Base-by-base conservation (phyloP, 2,113 vertebrate genomes). In the Papio anubis region DNA sequence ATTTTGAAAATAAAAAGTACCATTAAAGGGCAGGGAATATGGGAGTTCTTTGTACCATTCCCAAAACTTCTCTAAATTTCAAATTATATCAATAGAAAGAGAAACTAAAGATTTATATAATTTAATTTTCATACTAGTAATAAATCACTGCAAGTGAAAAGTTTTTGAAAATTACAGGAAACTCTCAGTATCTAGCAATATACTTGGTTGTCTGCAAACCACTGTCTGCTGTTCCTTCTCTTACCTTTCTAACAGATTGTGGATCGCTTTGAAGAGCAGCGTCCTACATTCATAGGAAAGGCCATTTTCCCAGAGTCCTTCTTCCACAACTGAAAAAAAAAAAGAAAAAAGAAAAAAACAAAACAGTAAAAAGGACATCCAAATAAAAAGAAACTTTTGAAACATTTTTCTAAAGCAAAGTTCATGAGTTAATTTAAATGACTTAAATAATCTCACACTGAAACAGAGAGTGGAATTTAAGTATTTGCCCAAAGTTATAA, bases 201-300 rank as follows among this genome's bases (percentile, higher is more conserved):
- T 0, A 52, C 16, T 3, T 55, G 35, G 12, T 35, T 59, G 16
- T 92, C 64, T 90, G 78, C 35, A 21, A 50, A 76, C 7, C 16
- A 87, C 50, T 17, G 21, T 14, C 20, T 59, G 40, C 82, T 48
- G 30, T 59, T 80, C 40, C 80, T 64, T 95, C 93, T 94, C 98
- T 99, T 99, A 99, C 99, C 99, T 99, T 98, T 99, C 99, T 98
- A 99, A 98, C 97, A 99, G 98, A 98, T 99, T 99, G 98, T 99
- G 99, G 98, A 99, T 99, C 78, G 99, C 99, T 99, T 99, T 99
- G 99, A 99, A 99, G 98, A 99, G 99, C 95, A 99, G 99, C 25
- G 99, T 99, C 98, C 99, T 98, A 98, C 99, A 99, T 98, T 99
- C 99, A 81, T 99, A 99, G 92, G 99, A 99, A 98, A 99, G 99